Evolutionary conservation across 2,113 vertebrate genomes (phyloP).

Genomic region (Puffinus mauretanicus): DNA sequence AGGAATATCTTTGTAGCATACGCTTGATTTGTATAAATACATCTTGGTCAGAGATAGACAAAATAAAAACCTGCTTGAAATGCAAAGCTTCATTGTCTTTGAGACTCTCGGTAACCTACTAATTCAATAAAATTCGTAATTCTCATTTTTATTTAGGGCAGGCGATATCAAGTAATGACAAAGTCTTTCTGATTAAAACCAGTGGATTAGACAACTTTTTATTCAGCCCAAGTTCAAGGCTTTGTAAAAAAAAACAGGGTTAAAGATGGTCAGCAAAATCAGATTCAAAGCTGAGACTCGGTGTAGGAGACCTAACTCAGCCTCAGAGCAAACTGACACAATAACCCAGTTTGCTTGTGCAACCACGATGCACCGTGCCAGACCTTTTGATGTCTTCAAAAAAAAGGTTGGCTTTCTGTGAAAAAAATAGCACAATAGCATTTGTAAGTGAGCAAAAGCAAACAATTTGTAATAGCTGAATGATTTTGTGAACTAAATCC

Average conservation of each 20-base stretch:
- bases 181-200: not conserved
- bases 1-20: not conserved
- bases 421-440: not conserved
- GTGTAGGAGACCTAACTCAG: not conserved
- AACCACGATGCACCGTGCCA: not conserved
- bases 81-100: not conserved
- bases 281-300: not conserved
- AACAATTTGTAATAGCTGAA: not conserved
- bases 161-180: not conserved
- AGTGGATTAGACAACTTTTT: not conserved
- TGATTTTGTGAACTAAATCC: not conserved
- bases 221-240: not conserved
- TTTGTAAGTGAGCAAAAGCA: not conserved
- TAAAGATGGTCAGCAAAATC: not conserved
- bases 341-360: not conserved
- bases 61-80: not conserved
- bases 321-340: not conserved
- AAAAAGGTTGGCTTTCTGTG: not conserved
- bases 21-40: not conserved
- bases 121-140: not conserved
- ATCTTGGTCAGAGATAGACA: not conserved
- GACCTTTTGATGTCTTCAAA: not conserved
- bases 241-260: not conserved
- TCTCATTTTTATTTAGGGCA: not conserved
- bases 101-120: not conserved